A percentile compares a stretch with the other conserved stretches of the same genome.
These are phyloP conservation scores for Symphodus melops DNA, from an alignment of 2,113 vertebrate species.

Conservation along the genomic window DNA sequence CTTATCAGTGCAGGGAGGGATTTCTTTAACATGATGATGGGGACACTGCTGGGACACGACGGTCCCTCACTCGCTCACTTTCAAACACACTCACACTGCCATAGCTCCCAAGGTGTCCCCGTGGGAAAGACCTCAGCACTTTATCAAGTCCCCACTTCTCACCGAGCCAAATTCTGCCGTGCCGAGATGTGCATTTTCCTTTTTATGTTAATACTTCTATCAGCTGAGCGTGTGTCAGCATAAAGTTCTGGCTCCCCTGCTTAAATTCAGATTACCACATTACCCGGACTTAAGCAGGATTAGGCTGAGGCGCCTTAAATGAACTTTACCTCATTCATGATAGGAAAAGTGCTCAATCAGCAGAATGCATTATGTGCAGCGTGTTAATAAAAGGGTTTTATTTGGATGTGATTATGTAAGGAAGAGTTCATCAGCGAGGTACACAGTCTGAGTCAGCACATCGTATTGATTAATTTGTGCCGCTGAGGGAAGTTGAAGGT, in stretches of 20 bases:
- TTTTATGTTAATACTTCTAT: constrained; percentile 71
- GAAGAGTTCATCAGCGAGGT: constrained; percentile 42
- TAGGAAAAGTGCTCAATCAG: constrained; percentile 48
- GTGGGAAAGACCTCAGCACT: constrained; percentile 55
- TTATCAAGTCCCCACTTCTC: constrained; percentile 56
- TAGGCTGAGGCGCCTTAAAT: constrained; percentile 66
- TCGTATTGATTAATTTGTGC: constrained; percentile 50
- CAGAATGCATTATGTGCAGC: constrained; percentile 27
- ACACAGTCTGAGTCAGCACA: constrained; percentile 51
- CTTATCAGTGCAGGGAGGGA: constrained; percentile 45
- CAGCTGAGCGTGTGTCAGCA: constrained; percentile 67
- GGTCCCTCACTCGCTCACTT: background rate
- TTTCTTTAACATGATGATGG: constrained; percentile 48
- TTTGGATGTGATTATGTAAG: constrained; percentile 36
- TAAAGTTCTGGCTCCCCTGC: constrained; percentile 46
- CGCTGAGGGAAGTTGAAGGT: constrained; percentile 48
- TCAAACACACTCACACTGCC: constrained; percentile 20
- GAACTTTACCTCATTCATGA: constrained; percentile 59
- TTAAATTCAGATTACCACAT: constrained; percentile 65
- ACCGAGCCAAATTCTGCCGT: constrained; percentile 55
- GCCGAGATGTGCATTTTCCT: constrained; percentile 58
- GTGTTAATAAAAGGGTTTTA: constrained; percentile 48
- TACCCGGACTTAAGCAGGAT: constrained; percentile 71
- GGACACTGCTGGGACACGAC: constrained; percentile 18
- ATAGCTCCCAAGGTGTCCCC: constrained; percentile 56